Percentiles rank a stretch among this genome's conserved stretches.
Evolutionary conservation across 2,888 invertebrate genomes (phyloP).

Genomic region (Cheilosia grossa): DNA sequence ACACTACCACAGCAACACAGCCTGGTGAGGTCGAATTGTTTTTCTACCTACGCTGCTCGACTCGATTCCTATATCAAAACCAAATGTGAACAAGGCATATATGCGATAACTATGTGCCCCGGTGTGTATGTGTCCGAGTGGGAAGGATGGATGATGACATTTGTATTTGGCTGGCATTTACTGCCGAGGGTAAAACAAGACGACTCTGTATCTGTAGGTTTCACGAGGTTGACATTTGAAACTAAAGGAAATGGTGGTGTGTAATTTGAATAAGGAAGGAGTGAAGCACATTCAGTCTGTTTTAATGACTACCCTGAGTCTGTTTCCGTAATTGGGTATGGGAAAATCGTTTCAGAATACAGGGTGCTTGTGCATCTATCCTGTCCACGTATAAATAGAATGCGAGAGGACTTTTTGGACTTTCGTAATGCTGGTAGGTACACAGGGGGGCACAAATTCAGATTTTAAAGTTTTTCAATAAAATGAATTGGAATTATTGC

Average conservation of each 20-base stretch:
- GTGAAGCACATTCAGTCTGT: constrained; percentile 14
- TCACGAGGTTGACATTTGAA: constrained; percentile 33
- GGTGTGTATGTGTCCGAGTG: constrained; percentile 13
- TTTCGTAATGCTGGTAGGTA: too few species aligned
- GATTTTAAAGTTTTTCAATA: too few species aligned
- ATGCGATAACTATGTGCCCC: not conserved
- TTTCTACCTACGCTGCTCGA: constrained; percentile 34
- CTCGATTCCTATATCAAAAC: not conserved
- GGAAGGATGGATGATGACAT: constrained; percentile 24
- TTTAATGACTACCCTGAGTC: constrained; percentile 8
- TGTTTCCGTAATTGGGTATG: not conserved
- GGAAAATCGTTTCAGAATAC: too few species aligned
- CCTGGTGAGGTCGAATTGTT: constrained; percentile 29
- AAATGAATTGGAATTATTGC: too few species aligned
- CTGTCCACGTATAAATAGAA: too few species aligned
- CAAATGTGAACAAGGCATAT: not conserved
- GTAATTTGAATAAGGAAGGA: constrained; percentile 25
- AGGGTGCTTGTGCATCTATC: too few species aligned
- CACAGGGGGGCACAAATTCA: too few species aligned
- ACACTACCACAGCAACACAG: not conserved
- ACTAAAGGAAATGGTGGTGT: constrained; percentile 22
- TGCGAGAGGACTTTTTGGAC: too few species aligned
- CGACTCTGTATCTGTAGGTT: constrained; percentile 7
- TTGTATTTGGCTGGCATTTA: constrained; percentile 29
- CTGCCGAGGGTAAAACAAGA: constrained; percentile 26